Percentiles rank a stretch among this genome's conserved stretches.
These are phyloP conservation scores for Mormyrus hasselquistii DNA, from an alignment of 2,797 vertebrate genomes.

Conservation along the genomic window DNA sequence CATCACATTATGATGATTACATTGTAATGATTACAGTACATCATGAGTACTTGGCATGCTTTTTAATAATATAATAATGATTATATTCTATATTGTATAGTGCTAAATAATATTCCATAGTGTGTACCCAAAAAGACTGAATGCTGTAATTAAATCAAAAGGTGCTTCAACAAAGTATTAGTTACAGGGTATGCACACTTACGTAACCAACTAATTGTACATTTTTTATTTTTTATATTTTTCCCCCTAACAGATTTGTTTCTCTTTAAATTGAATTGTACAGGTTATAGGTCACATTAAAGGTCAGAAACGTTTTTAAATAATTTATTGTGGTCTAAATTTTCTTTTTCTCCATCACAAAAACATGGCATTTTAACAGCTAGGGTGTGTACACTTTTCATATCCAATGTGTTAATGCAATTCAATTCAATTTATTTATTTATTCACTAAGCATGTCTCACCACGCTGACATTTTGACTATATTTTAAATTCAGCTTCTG, in stretches of 20 bases:
- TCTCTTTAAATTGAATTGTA: too few species aligned
- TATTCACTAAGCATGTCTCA: background rate
- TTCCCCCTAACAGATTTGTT: too few species aligned
- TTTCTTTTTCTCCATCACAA: background rate
- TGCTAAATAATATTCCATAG: too few species aligned
- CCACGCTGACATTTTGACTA: background rate
- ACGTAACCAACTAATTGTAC: background rate
- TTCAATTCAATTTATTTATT: background rate
- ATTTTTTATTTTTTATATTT: background rate
- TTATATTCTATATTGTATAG: too few species aligned
- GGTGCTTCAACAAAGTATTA: background rate
- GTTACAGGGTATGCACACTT: background rate
- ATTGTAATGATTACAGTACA: too few species aligned
- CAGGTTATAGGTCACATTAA: too few species aligned
- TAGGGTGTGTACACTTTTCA: too few species aligned
- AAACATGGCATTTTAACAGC: too few species aligned
- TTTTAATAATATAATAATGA: too few species aligned
- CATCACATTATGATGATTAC: too few species aligned
- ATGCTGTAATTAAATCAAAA: background rate
- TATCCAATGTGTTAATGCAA: background rate
- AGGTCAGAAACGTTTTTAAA: too few species aligned
- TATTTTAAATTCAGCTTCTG: background rate
- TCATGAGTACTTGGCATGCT: too few species aligned
- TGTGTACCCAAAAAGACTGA: background rate
- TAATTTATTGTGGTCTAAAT: background rate